Evolutionary conservation across 2,888 invertebrate genomes (phyloP).

Genomic region (Catocala sponsa): DNA sequence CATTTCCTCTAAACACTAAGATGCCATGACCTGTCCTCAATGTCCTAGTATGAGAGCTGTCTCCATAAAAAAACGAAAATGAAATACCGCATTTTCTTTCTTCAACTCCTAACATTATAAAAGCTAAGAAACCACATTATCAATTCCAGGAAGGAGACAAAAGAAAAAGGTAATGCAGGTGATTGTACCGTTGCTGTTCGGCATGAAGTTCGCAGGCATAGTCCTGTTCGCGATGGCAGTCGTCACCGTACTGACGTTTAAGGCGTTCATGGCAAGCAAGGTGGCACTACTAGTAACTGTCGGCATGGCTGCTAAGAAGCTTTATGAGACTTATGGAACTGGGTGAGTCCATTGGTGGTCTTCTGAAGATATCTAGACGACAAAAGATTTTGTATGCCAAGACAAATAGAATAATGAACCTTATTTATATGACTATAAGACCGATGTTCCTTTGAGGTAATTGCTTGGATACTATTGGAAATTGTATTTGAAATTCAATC

Average conservation of each 20-base stretch:
- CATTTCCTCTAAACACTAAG: too few species aligned
- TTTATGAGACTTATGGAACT: slow-evolving; percentile 87
- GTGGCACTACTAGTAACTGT: slow-evolving; percentile 90
- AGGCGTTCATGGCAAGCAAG: slow-evolving; percentile 91
- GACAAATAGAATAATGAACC: too few species aligned
- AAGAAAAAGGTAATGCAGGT: slow-evolving; percentile 89
- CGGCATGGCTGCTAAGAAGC: slow-evolving; percentile 88
- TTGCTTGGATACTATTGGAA: too few species aligned
- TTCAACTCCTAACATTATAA: too few species aligned
- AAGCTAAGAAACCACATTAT: not conserved
- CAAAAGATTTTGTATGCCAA: not conserved
- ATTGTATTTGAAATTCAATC: too few species aligned
- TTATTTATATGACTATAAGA: too few species aligned
- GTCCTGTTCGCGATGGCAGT: slow-evolving; percentile 89
- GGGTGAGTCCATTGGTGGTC: slow-evolving; percentile 66
- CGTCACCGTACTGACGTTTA: slow-evolving; percentile 89
- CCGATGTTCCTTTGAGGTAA: too few species aligned
- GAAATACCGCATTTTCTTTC: too few species aligned
- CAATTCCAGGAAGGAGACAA: slow-evolving; percentile 68
- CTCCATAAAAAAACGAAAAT: too few species aligned
- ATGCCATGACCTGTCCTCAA: too few species aligned
- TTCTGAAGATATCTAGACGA: too few species aligned
- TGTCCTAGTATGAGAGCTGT: too few species aligned
- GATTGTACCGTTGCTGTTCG: slow-evolving; percentile 90
- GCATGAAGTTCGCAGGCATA: slow-evolving; percentile 90